Percentiles rank a stretch among this genome's conserved stretches.
phyloP scores from a whole-genome alignment of 2,113 vertebrate species.

The Sclerurus mexicanus region DNA sequence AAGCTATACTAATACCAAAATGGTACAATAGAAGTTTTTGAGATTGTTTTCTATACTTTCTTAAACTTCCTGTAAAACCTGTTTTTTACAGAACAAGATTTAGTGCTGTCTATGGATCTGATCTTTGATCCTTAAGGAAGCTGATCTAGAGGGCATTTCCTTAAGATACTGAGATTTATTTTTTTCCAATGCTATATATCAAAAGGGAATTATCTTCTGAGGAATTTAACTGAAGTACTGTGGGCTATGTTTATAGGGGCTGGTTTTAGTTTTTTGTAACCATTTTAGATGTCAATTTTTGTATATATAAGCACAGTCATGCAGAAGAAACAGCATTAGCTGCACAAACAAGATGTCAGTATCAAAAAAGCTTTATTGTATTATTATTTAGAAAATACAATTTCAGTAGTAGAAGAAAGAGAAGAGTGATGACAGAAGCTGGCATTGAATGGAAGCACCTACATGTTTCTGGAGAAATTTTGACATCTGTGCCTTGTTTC shows the following conservation, averaged over 20 bases:
- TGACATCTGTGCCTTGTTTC: neutral
- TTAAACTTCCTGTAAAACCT: neutral
- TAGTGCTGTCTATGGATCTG: neutral
- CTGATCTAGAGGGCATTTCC: neutral
- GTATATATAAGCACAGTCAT: neutral
- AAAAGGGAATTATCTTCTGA: neutral
- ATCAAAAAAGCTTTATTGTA: neutral
- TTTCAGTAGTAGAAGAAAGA: neutral
- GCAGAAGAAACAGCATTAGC: neutral
- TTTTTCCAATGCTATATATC: neutral
- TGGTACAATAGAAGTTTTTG: neutral
- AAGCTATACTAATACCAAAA: neutral
- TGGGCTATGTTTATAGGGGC: neutral
- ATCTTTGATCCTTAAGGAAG: neutral
- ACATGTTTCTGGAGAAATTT: neutral
- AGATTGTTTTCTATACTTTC: neutral
- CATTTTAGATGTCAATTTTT: neutral
- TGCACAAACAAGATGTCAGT: neutral
- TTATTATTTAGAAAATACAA: neutral
- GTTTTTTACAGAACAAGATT: neutral
- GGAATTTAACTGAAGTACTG: neutral
- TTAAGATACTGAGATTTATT: neutral
- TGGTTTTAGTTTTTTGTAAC: neutral
- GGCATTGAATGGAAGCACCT: neutral
- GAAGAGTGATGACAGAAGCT: neutral